These are phyloP conservation scores for Gymnocypris eckloni DNA, from an alignment of 2,797 vertebrate genomes.

Conservation along the genomic window DNA sequence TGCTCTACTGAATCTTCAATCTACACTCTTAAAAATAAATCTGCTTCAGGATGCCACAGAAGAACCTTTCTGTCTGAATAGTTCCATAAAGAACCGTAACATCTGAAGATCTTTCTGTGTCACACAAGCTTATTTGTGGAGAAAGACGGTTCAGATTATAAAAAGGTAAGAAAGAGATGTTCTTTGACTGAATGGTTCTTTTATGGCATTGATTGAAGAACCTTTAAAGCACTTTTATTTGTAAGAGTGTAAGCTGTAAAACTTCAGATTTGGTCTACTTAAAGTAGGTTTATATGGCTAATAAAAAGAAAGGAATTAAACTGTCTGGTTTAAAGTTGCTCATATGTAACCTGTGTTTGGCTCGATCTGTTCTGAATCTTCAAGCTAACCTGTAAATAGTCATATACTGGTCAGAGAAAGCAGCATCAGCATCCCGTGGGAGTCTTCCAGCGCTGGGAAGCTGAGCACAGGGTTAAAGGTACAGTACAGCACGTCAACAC, in stretches of 20 bases:
- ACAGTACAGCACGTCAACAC: constrained; percentile 25
- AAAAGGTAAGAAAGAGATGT: background rate
- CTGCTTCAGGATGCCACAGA: no score
- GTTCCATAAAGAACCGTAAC: no score
- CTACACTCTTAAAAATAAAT: no score
- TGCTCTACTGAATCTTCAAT: no score
- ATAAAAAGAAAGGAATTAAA: background rate
- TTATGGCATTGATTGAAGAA: no score
- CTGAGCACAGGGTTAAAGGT: constrained; percentile 40
- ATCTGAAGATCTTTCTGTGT: no score
- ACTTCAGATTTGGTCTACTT: background rate
- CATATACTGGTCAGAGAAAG: background rate
- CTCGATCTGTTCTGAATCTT: background rate
- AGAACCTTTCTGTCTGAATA: no score
- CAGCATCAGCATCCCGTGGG: background rate
- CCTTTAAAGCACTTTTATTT: background rate
- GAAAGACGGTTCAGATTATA: no score
- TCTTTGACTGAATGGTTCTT: background rate
- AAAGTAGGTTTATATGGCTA: background rate
- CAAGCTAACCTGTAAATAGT: background rate
- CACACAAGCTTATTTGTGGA: no score
- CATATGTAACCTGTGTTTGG: background rate
- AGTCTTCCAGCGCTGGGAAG: constrained; percentile 30
- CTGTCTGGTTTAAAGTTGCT: background rate
- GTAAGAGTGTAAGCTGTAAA: background rate